Evolutionary conservation across 2,113 vertebrate genomes (phyloP).

Genomic region (Dissostichus mawsoni): DNA sequence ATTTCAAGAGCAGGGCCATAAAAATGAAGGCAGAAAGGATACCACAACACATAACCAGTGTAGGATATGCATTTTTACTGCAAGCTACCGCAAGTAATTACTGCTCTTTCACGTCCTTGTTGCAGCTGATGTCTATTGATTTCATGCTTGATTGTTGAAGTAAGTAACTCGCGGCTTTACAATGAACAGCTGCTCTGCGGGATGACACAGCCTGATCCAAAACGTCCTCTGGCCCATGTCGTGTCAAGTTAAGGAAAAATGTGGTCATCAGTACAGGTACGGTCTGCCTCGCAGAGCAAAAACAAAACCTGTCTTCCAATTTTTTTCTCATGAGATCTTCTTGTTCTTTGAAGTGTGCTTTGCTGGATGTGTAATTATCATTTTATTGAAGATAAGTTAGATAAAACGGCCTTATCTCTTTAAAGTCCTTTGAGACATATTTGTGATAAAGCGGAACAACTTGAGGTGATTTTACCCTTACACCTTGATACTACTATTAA

Average conservation of each 20-base stretch:
- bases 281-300: not conserved
- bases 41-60: slow-evolving; percentile 11
- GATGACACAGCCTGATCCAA: slow-evolving; percentile 6
- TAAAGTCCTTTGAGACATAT: not conserved
- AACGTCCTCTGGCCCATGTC: slow-evolving; percentile 8
- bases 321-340: not conserved
- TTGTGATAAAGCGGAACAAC: slow-evolving; percentile 25
- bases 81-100: slow-evolving; percentile 38
- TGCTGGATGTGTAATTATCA: not conserved
- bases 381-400: not conserved
- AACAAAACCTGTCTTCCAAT: not conserved
- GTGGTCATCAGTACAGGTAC: not conserved
- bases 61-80: slow-evolving; percentile 13
- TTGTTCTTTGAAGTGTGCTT: not conserved
- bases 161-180: slow-evolving; percentile 30
- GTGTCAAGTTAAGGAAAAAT: slow-evolving; percentile 6
- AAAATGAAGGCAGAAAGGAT: slow-evolving; percentile 28
- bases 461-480: not conserved
- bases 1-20: slow-evolving; percentile 47
- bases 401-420: slow-evolving; percentile 17
- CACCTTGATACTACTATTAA: not conserved
- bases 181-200: slow-evolving; percentile 22
- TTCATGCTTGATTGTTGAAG: slow-evolving; percentile 40
- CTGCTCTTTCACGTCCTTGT: slow-evolving; percentile 33
- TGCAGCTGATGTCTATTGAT: slow-evolving; percentile 57